Evolutionary conservation across 2,797 vertebrate species (phyloP), one percentile per base, ranked within the genome.

Genomic region (Hippocampus kuda): DNA sequence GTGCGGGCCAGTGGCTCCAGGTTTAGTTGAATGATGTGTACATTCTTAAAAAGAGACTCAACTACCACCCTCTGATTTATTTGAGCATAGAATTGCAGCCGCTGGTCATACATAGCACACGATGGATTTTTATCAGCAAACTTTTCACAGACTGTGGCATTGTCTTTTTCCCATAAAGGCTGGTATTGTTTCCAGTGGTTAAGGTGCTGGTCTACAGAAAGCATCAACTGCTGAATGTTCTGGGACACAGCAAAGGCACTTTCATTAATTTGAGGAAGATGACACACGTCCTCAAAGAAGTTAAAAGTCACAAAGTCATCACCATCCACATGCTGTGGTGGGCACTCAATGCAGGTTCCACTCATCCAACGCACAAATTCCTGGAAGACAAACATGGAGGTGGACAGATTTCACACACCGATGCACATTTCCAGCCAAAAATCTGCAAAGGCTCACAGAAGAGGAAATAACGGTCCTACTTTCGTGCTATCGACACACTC

Each of bases 361-460:
- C 86, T 87, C 94, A 96, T 96, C 97, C 97, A 99, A 1, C 97
- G 95, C 4, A 93, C 62, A 68, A 99, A 98, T 62, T 83, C 74
- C 97, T 99, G 70, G 53, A 80, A 74, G 15, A 64, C 24, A 73
- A 62, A 67, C 62, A 69, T 5, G 68, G n/a, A 2, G 3, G 24
- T 65, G 27, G 70, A 42, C 34, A 38, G 34, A 38, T 38, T 38
- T 69, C 9, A 68, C 34, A 38, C 34, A 38, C 34, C 34, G 34
- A 38, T 38, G 34, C 34, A 38, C 34, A 38, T 38, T 38, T 38
- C 34, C 6, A 38, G 34, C 26, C 34, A 7, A 15, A 4, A 60
- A 71, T 27, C 54, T 49, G 1, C n/a, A 51, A 26, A 13, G 2
- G 62, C 4, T 34, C 1, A 22, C 1, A 16, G 66, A 68, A 63